Evolutionary conservation across 2,113 vertebrate species (phyloP), one percentile per base, ranked within the genome.

Genomic region (Nothobranchius furzeri): DNA sequence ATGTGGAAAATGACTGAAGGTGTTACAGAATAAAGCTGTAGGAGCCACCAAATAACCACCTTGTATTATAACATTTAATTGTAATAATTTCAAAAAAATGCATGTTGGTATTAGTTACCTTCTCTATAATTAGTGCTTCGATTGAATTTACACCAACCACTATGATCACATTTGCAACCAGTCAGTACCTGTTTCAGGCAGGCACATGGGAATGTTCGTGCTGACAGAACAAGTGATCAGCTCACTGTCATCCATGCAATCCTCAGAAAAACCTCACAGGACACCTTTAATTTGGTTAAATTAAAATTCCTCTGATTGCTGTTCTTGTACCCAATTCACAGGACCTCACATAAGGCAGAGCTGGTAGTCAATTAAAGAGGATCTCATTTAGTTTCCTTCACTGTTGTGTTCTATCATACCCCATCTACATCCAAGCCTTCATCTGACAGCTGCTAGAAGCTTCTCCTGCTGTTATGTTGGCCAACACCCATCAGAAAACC

Each of bases 201-300:
- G 9, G 24, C 45, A 25, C 49, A 59, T 48, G 56, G 20, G 12
- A 9, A 7, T 46, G 3, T 60, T 52, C 69, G 37, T 36, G 65
- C 55, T 61, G 50, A 30, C 52, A 30, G 48, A 66, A 50, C 63
- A 53, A 57, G 56, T 37, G 52, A 50, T 45, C 57, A 47, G 14
- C 57, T 42, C 30, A 46, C n/a, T 24, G 37, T 40, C 53, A 37
- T 12, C 0, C 2, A 51, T 63, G 45, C 15, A 52, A 15, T 24
- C 72, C 20, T 53, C 40, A 76, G 9, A 25, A 73, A 62, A 59
- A 3, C 0, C 45, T 60, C 45, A 48, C 45, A 56, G 56, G 24
- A 40, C 7, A 15, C 45, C 71, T 74, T 72, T 66, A 12, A 66
- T 81, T 76, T 61, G 49, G 47, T 36, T 30, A 42, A 63, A 67